A percentile compares a stretch with the other conserved stretches of the same genome.
phyloP scores from a whole-genome alignment of 2,113 vertebrate genomes.

The Echinops telfairi region DNA sequence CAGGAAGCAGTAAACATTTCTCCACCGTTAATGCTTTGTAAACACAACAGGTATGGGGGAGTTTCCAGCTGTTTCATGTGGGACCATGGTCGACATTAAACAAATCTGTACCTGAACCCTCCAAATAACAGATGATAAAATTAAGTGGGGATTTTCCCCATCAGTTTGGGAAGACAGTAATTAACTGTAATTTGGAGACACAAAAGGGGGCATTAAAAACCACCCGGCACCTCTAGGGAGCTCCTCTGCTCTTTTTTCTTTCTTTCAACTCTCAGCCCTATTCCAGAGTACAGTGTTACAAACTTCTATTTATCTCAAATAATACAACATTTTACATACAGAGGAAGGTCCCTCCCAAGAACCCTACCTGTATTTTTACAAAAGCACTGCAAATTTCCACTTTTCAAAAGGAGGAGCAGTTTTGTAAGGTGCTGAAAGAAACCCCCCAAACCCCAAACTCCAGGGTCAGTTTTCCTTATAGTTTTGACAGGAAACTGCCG shows the following conservation, averaged over 20 bases:
- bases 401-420: conserved; percentile 52
- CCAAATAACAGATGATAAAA: neutral
- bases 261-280: conserved; percentile 4
- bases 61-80: conserved; percentile 14
- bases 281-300: neutral
- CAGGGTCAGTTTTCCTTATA: neutral
- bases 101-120: neutral
- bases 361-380: conserved; percentile 19
- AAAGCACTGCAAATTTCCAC: conserved; percentile 24
- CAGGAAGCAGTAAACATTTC: conserved; percentile 80
- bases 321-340: conserved; percentile 60
- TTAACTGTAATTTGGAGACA: conserved; percentile 8
- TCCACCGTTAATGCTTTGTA: conserved; percentile 27
- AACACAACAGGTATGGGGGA: conserved; percentile 4
- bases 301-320: conserved; percentile 49
- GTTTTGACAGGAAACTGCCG: neutral
- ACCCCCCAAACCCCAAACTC: neutral
- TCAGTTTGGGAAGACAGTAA: neutral
- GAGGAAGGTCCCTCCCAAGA: conserved; percentile 18
- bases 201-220: neutral
- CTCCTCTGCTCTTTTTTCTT: neutral
- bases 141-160: neutral
- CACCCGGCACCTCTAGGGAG: neutral
- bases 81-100: neutral
- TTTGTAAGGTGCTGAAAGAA: conserved; percentile 18